Base-by-base conservation (phyloP, 2,113 vertebrate species). In the Bostrychus sinensis region DNA sequence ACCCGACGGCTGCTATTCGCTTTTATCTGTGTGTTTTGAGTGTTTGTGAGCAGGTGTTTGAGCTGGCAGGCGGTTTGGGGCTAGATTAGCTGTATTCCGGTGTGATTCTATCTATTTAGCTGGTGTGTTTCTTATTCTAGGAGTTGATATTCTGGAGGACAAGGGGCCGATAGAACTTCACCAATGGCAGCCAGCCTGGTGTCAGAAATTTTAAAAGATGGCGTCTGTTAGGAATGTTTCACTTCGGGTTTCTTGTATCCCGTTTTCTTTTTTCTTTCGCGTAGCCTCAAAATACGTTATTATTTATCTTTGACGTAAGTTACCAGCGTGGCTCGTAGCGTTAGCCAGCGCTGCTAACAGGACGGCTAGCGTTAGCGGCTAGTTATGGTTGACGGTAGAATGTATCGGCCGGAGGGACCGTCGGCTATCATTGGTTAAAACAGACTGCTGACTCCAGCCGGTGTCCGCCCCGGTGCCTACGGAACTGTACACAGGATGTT, bases 71-170 rank as follows among this genome's bases (percentile, higher is more conserved):
- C 61, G 62, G 48, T 45, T 74, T 46, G 38, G n/a, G 32, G 50
- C 42, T 36, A 39, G 8, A 12, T 68, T 54, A 16, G 55, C 61
- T 17, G 32, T 12, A 45, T 22, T 68, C 46, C 56, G n/a, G 62
- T 43, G 59, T 75, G 66, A 77, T 83, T 85, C 79, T 61, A 60
- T 76, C 77, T 82, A 60, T 84, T 82, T 85, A 75, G 80, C 86
- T 78, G 85, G 42, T 66, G 42, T 87, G 71, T 72, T 83, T 89
- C 81, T 92, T 90, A 84, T 91, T 90, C 88, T 88, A 83, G 86
- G 91, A 93, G 89, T 93, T 91, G 77, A 64, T 89, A 64, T 87
- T 88, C 64, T 84, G 79, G 85, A 80, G 85, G 81, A 87, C 75
- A 88, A 81, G 82, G 83, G 89, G 88, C 84, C 86, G 85, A 87